Percentiles rank a stretch among this genome's conserved stretches.
phyloP scores from a whole-genome alignment of 2,888 invertebrate species.

The Cryptus viduatorius region DNA sequence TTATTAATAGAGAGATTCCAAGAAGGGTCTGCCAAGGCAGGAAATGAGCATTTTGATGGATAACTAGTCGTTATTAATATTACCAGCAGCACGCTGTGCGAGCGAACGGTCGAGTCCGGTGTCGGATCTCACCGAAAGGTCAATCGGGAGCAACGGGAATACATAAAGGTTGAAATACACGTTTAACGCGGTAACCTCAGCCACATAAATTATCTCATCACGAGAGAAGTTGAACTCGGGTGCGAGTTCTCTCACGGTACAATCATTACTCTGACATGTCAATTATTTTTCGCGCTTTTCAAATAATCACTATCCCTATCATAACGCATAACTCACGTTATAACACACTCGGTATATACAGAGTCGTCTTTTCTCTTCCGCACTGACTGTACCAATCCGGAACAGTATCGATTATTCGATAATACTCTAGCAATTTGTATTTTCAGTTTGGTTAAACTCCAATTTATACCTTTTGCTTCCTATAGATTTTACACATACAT shows the following conservation, averaged over 20 bases:
- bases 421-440: background rate
- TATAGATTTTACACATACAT: background rate
- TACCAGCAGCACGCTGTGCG: background rate
- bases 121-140: background rate
- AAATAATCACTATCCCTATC: constrained; percentile 20
- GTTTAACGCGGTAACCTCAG: background rate
- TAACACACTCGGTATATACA: background rate
- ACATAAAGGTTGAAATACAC: background rate
- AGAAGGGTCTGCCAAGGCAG: too few relatives aligned
- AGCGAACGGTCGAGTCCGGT: background rate
- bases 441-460: background rate
- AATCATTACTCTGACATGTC: constrained; percentile 1
- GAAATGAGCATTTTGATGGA: too few relatives aligned
- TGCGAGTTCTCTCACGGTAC: constrained; percentile 9
- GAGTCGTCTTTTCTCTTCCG: background rate
- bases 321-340: background rate
- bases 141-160: background rate
- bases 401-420: background rate
- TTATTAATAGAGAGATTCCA: too few relatives aligned
- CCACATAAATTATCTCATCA: constrained; percentile 4
- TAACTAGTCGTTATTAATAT: constrained; percentile 1
- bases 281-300: background rate
- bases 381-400: too few relatives aligned
- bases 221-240: background rate
- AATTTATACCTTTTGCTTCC: background rate